phyloP scores from a whole-genome alignment of 1,140 invertebrate species.

The Caenorhabditis inopinata region DNA sequence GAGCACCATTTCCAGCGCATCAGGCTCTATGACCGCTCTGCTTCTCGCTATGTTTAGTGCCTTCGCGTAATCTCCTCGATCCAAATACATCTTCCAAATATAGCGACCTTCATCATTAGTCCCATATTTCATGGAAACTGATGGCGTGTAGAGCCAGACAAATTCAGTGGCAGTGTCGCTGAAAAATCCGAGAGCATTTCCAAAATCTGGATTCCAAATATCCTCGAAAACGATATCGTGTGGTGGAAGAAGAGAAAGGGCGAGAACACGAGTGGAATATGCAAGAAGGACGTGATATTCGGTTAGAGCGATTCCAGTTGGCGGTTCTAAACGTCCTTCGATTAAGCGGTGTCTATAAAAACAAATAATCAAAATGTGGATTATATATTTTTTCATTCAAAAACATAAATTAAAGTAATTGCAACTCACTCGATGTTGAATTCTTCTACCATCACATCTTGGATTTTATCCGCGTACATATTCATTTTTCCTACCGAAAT shows the following conservation, averaged over 20 bases:
- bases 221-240: constrained; percentile 49
- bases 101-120: constrained; percentile 51
- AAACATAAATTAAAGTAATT: not conserved
- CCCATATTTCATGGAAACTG: constrained; percentile 44
- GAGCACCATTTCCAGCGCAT: constrained; percentile 47
- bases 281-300: constrained; percentile 48
- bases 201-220: constrained; percentile 10
- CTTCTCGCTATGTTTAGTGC: constrained; percentile 35
- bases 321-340: constrained; percentile 47
- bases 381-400: not conserved
- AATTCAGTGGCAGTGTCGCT: constrained; percentile 42
- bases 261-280: constrained; percentile 38
- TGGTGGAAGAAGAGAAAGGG: constrained; percentile 42
- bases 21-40: constrained; percentile 22
- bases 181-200: constrained; percentile 20
- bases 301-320: constrained; percentile 42
- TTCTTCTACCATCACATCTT: constrained; percentile 6
- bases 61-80: constrained; percentile 45
- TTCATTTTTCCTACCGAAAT: constrained; percentile 11
- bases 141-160: constrained; percentile 45
- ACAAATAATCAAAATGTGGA: constrained; percentile 8
- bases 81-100: constrained; percentile 50
- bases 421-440: not conserved
- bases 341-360: constrained; percentile 47
- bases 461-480: not conserved